Evolutionary conservation across 2,888 invertebrate species (phyloP).

Genomic region (Dolichomitus sp.): DNA sequence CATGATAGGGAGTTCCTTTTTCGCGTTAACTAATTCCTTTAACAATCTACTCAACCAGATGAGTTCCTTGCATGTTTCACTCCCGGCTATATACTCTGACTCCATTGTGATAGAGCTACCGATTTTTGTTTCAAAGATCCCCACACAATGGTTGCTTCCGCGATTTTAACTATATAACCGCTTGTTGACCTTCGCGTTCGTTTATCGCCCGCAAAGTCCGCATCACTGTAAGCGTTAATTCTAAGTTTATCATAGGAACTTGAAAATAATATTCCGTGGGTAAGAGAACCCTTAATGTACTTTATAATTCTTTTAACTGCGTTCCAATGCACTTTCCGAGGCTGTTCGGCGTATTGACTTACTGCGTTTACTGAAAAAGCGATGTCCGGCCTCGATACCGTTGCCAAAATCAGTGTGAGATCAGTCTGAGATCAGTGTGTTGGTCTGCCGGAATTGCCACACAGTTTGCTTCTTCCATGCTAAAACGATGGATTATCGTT

Average conservation of each 20-base stretch:
- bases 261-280: slow-evolving; percentile 47
- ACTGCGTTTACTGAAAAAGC: slow-evolving; percentile 52
- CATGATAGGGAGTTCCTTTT: not conserved
- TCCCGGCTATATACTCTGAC: slow-evolving; percentile 63
- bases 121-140: slow-evolving; percentile 60
- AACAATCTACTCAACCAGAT: slow-evolving; percentile 59
- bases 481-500: slow-evolving; percentile 57
- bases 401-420: slow-evolving; percentile 57
- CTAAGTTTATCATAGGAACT: not conserved
- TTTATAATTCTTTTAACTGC: slow-evolving; percentile 63
- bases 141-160: slow-evolving; percentile 59
- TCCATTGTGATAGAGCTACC: too few species aligned
- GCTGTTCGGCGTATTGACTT: slow-evolving; percentile 44
- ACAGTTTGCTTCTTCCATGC: slow-evolving; percentile 54
- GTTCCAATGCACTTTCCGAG: slow-evolving; percentile 59
- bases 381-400: slow-evolving; percentile 65
- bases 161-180: slow-evolving; percentile 59
- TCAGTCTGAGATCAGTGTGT: slow-evolving; percentile 58
- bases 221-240: slow-evolving; percentile 53
- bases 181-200: slow-evolving; percentile 65
- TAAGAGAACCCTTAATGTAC: slow-evolving; percentile 60
- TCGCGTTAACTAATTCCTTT: slow-evolving; percentile 11
- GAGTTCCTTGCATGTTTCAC: slow-evolving; percentile 43
- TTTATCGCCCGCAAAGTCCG: slow-evolving; percentile 65
- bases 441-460: slow-evolving; percentile 58